A percentile compares a stretch with the other conserved stretches of the same genome.
Evolutionary conservation across 2,797 vertebrate species (phyloP).

Genomic region (Darevskia mixta): DNA sequence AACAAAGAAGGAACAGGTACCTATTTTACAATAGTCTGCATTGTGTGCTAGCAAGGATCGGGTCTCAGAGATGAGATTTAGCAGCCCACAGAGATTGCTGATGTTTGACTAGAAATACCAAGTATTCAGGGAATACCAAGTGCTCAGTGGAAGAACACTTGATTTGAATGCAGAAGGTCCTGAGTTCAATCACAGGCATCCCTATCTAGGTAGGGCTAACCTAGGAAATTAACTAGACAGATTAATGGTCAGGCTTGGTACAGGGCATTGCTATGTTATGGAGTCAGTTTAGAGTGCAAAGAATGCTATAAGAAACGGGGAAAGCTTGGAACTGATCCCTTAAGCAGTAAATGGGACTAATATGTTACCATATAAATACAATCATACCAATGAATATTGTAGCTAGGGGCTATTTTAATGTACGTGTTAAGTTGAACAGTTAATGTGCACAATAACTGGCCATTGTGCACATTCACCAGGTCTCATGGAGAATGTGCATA

Average conservation of each 20-base stretch:
- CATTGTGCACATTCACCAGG: no score
- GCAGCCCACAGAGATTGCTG: neutral
- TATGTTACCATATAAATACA: neutral
- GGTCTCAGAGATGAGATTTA: neutral
- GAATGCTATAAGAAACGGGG: conserved; percentile 70
- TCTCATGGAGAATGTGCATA: no score
- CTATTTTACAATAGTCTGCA: neutral
- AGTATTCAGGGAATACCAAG: neutral
- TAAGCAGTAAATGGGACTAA: neutral
- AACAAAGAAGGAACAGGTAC: neutral
- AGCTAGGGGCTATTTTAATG: conserved; percentile 54
- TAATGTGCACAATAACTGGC: no score
- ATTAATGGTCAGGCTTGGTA: conserved; percentile 61
- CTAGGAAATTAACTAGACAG: no score
- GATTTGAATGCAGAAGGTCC: no score
- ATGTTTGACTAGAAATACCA: neutral
- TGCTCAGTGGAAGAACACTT: no score
- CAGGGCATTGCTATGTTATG: conserved; percentile 76
- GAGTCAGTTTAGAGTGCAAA: neutral
- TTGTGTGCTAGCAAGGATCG: neutral
- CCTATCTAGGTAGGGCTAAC: no score
- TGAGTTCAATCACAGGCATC: no score
- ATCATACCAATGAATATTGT: conserved; percentile 56
- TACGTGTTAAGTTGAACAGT: neutral
- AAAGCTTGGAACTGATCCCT: neutral